Evolutionary conservation across 2,797 vertebrate genomes (phyloP), one percentile per base, ranked within the genome.

Genomic region (Salarias fasciatus): DNA sequence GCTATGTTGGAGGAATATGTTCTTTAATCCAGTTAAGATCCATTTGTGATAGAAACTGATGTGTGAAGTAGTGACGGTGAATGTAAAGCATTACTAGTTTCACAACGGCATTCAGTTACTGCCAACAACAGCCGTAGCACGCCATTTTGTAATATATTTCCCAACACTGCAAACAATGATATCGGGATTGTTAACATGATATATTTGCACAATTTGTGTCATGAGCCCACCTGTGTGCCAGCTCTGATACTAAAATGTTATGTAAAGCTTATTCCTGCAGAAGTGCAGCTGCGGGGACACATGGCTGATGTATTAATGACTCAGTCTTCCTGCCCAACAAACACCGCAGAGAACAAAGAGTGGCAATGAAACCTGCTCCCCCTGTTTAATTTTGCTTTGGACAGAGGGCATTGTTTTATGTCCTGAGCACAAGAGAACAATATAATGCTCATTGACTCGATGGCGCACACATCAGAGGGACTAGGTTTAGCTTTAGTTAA

Each of bases 371-470:
- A 84, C 77, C 63, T 31, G 41, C 65, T 58, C 74, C 52, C 44
- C 70, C 65, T 78, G 46, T 87, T 90, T 86, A 62, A 40, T 44
- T 72, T 69, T 70, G 18, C 55, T 9, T 28, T 51, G 69, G 64
- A 66, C 50, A 43, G 58, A 59, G 61, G 57, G 43, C 65, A 87
- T 91, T 90, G 86, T 89, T 87, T 86, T 65, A 77, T 73, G 79
- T 69, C 73, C 71, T 63, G 64, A 69, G 82, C 72, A 41, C 71
- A 43, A 63, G 42, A 71, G 67, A 72, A 84, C 82, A 82, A 83
- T 80, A 62, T 77, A 82, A 72, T 74, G 74, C 61, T 59, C 82
- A 79, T 77, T 82, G 67, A 86, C 82, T 84, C 63, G 28, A 7
- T 46, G 56, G 74, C 30, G 11, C 72, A 55, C 52, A 63, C 70